Base-by-base conservation (phyloP, 2,113 vertebrate species). In the Saccopteryx leptura region DNA sequence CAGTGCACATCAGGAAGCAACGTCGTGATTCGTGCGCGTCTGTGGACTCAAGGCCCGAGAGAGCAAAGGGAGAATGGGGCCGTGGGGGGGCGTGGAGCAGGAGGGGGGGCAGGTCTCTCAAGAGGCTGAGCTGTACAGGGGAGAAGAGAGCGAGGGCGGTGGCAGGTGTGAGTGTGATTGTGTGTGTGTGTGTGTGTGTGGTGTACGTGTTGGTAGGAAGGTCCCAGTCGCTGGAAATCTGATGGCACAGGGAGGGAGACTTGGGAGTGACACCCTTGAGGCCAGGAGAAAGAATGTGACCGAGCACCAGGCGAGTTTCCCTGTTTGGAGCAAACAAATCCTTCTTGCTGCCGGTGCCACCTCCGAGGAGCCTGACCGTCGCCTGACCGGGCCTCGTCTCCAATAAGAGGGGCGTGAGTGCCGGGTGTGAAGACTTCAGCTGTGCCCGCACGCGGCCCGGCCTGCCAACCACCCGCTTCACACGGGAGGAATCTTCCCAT, bases 381-480 rank as follows among this genome's bases (percentile, higher is more conserved):
- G 0, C 24, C 39, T 0, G 13, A 5, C 10, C 12, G 17, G 19
- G 7, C 3, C 11, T 0, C 0, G 1, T 1, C 26, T 4, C 54
- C 33, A 1, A 15, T 4, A 26, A 60, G 13, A 66, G 74, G 2
- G 2, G 50, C 0, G 0, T 9, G 7, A 6, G 5, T 24, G 5
- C 24, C 61, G 26, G 24, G 54, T 18, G 26, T 23, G 17, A 19
- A n/a, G 75, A 31, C 3, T 1, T 12, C 26, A 0, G 7, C n/a
- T 18, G 1, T 1, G 11, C 3, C 0, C n/a, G 31, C 50, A 17
- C 0, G 1, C 1, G 0, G 26, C 21, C 52, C 50, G 7, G 21
- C 61, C 23, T 28, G 2, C 21, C 52, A 12, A 17, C 19, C 5
- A 1, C n/a, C 12, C 23, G 0, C 0, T 8, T 7, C 14, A 14